A percentile compares a stretch with the other conserved stretches of the same genome.
These are phyloP conservation scores for Xenopus petersii DNA, from an alignment of 2,797 vertebrate genomes.

Conservation along the genomic window DNA sequence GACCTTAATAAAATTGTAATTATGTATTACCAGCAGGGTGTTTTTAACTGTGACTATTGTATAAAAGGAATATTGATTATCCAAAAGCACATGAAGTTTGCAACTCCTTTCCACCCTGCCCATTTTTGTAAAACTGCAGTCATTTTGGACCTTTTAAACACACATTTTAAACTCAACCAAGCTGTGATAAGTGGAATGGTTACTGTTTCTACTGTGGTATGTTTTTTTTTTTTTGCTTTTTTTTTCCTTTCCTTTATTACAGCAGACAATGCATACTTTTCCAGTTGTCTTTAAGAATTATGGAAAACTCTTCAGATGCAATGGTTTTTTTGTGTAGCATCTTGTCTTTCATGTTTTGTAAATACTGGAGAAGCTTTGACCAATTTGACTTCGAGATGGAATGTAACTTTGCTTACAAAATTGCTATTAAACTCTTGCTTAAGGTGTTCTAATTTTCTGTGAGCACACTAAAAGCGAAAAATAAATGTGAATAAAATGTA, in stretches of 20 bases:
- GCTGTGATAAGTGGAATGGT: constrained; percentile 95
- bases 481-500: constrained; percentile 98
- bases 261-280: constrained; percentile 84
- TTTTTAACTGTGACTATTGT: constrained; percentile 99
- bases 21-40: constrained; percentile 97
- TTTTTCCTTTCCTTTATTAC: constrained; percentile 68
- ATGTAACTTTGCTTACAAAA: constrained; percentile 97
- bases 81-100: constrained; percentile 93
- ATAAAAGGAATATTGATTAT: constrained; percentile 91
- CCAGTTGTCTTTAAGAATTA: constrained; percentile 87
- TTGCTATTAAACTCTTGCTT: constrained; percentile 96
- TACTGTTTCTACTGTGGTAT: constrained; percentile 96
- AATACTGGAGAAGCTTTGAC: constrained; percentile 97
- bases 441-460: constrained; percentile 97
- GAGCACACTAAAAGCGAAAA: constrained; percentile 97
- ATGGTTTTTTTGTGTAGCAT: constrained; percentile 88
- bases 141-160: constrained; percentile 84
- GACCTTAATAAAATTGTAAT: constrained; percentile 95
- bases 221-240: constrained; percentile 59
- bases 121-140: constrained; percentile 93
- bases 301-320: constrained; percentile 87
- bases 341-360: constrained; percentile 91
- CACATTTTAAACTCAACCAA: constrained; percentile 89
- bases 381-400: constrained; percentile 95
- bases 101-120: constrained; percentile 88